phyloP scores from a whole-genome alignment of 1,140 invertebrate genomes.

The Leptinotarsa texana region DNA sequence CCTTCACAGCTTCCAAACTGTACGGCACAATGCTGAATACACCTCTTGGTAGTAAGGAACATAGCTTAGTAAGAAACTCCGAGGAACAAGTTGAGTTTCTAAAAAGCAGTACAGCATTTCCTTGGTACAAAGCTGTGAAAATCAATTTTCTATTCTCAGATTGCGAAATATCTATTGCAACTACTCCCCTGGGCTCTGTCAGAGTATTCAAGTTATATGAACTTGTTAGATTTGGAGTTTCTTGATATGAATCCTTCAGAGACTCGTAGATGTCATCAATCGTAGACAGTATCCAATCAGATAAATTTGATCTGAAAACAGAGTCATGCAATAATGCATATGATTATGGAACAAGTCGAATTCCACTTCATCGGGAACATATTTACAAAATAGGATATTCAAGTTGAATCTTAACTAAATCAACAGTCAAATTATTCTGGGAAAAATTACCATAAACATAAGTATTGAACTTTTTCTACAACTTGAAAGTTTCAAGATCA shows the following conservation, averaged over 20 bases:
- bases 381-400: no score
- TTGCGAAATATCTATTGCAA: slow-evolving; percentile 32
- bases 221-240: background rate
- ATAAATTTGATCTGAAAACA: background rate
- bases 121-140: slow-evolving; percentile 36
- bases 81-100: slow-evolving; percentile 25
- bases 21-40: slow-evolving; percentile 32
- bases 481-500: no score
- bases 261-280: slow-evolving; percentile 19
- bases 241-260: slow-evolving; percentile 25
- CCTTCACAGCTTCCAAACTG: slow-evolving; percentile 25
- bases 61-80: slow-evolving; percentile 26
- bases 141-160: slow-evolving; percentile 29
- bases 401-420: no score
- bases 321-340: slow-evolving; percentile 17
- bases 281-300: background rate
- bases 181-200: slow-evolving; percentile 35
- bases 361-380: no score
- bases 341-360: no score
- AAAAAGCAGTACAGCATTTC: slow-evolving; percentile 39
- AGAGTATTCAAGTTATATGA: slow-evolving; percentile 29
- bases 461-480: no score
- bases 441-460: no score
- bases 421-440: background rate
- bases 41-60: slow-evolving; percentile 32